A percentile compares a stretch with the other conserved stretches of the same genome.
These are phyloP conservation scores for Pollimyrus isidori DNA, from an alignment of 2,113 vertebrate genomes.

Conservation along the genomic window DNA sequence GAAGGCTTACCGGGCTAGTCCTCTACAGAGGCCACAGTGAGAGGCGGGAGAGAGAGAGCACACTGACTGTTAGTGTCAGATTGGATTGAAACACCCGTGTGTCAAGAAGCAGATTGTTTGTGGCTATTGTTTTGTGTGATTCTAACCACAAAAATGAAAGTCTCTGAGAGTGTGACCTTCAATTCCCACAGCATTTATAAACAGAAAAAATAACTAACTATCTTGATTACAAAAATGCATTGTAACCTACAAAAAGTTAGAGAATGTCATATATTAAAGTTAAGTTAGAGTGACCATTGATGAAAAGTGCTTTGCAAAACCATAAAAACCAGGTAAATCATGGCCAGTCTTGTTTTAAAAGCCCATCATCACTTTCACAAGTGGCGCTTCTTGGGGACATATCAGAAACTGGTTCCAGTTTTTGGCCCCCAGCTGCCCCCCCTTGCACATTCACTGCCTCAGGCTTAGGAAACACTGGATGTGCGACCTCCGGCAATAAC, in stretches of 20 bases:
- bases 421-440: background rate
- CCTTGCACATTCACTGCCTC: background rate
- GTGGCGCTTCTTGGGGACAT: background rate
- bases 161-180: background rate
- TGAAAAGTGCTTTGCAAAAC: background rate
- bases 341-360: background rate
- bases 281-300: background rate
- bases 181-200: background rate
- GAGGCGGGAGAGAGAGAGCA: slow-evolving; percentile 26
- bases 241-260: background rate
- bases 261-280: background rate
- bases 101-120: background rate
- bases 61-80: slow-evolving; percentile 6
- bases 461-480: background rate
- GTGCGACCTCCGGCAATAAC: background rate
- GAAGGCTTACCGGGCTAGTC: slow-evolving; percentile 89
- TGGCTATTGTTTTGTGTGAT: background rate
- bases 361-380: background rate
- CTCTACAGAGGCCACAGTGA: slow-evolving; percentile 70
- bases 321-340: background rate
- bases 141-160: background rate
- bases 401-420: background rate
- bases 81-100: background rate
- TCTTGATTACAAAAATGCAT: background rate
- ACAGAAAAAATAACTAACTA: background rate